Percentiles rank a stretch among this genome's conserved stretches.
These are phyloP conservation scores for Stigmatopora nigra DNA, from an alignment of 2,113 vertebrate genomes.

Conservation along the genomic window DNA sequence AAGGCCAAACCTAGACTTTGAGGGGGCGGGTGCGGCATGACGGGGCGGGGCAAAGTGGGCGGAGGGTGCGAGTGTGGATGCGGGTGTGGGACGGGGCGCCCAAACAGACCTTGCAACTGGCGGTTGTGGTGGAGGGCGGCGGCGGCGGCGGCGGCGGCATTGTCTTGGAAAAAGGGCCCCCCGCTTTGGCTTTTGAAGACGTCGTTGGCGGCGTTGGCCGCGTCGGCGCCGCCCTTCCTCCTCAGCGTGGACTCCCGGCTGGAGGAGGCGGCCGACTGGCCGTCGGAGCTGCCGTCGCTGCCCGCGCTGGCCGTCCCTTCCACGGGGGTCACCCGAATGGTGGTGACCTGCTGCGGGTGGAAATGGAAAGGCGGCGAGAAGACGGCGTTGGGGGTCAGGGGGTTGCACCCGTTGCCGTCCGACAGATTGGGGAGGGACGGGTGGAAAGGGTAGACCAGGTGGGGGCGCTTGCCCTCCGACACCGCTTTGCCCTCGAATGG, in stretches of 20 bases:
- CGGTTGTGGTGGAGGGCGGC: conserved; percentile 62
- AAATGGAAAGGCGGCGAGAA: conserved; percentile 72
- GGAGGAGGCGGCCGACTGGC: conserved; percentile 79
- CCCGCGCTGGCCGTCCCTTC: conserved; percentile 63
- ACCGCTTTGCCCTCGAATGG: conserved; percentile 44
- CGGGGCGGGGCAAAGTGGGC: conserved; percentile 50
- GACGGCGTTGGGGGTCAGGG: conserved; percentile 18
- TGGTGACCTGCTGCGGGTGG: conserved; percentile 84
- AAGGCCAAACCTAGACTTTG: conserved; percentile 57
- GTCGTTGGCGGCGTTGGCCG: too few relatives aligned
- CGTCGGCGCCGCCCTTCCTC: conserved; percentile 78
- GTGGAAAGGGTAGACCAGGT: conserved; percentile 52
- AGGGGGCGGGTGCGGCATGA: conserved; percentile 51
- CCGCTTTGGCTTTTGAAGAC: conserved; percentile 42
- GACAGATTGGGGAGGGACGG: conserved; percentile 41
- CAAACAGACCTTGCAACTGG: conserved; percentile 46
- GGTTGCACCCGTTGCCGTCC: conserved; percentile 22
- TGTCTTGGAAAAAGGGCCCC: conserved; percentile 50
- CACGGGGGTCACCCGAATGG: conserved; percentile 86
- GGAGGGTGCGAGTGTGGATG: conserved; percentile 54
- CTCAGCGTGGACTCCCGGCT: conserved; percentile 89
- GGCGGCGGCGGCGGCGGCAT: too few relatives aligned
- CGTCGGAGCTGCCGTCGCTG: conserved; percentile 86
- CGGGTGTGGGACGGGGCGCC: conserved; percentile 34
- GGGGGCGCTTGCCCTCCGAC: conserved; percentile 45